Percentiles rank a stretch among this genome's conserved stretches.
Evolutionary conservation across 2,888 invertebrate genomes (phyloP).

Genomic region (Lepas anatifera): DNA sequence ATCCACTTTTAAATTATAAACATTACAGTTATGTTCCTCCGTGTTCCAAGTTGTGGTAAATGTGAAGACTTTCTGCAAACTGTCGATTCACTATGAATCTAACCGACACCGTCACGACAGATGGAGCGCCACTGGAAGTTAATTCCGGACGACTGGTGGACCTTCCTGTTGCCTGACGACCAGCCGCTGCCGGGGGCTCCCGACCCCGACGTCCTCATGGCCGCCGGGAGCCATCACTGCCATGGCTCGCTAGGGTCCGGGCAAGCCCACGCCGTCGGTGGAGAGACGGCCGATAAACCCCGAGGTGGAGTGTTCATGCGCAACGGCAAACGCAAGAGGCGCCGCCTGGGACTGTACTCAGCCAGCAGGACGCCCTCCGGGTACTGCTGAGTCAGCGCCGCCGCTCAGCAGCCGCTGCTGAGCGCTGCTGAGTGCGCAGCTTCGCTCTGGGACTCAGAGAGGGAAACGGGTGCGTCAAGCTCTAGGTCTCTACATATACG

Average conservation of each 20-base stretch:
- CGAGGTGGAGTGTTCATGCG: neutral
- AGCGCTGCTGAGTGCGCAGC: too few relatives aligned
- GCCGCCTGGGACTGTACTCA: neutral
- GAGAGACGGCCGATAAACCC: neutral
- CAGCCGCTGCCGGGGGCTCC: neutral
- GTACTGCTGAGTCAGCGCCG: neutral
- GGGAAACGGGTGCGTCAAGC: too few relatives aligned
- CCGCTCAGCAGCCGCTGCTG: too few relatives aligned
- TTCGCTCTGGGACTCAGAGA: too few relatives aligned
- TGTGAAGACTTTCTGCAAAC: too few relatives aligned
- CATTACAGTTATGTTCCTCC: too few relatives aligned
- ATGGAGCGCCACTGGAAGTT: neutral
- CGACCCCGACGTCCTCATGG: neutral
- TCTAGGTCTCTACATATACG: too few relatives aligned
- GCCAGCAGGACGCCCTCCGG: neutral
- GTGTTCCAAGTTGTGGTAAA: too few relatives aligned
- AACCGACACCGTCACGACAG: too few relatives aligned
- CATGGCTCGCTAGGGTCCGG: neutral
- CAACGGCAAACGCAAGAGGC: neutral
- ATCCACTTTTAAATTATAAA: too few relatives aligned
- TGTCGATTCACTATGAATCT: too few relatives aligned
- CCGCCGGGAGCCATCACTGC: neutral
- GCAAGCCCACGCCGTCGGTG: neutral
- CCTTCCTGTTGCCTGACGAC: neutral
- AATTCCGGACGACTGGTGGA: neutral